Conservation (phyloP, 1,140 invertebrate genomes). For the Camponotus floridanus region DNA sequence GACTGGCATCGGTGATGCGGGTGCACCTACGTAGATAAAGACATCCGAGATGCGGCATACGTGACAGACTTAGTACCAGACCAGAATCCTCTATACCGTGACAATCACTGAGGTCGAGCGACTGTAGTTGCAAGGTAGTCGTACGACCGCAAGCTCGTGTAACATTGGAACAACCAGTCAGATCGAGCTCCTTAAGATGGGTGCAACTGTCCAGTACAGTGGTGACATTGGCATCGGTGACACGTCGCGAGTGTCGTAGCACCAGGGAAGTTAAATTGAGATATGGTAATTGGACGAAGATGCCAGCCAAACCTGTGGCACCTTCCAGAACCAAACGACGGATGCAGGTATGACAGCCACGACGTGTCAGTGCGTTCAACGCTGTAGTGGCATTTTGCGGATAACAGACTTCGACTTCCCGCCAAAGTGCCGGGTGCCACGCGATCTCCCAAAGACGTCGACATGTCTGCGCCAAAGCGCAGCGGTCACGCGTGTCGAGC, state of each 20-base stretch:
- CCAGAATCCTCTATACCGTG: slow-evolving; percentile 93
- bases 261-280: slow-evolving; percentile 79
- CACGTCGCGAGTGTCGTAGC: slow-evolving; percentile 77
- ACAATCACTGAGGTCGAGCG: slow-evolving; percentile 95
- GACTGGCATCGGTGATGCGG: slow-evolving; percentile 93
- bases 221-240: slow-evolving; percentile 76
- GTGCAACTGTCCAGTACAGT: slow-evolving; percentile 79
- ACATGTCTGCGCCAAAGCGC: slow-evolving; percentile 93
- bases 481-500: slow-evolving; percentile 92
- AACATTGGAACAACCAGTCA: slow-evolving; percentile 90
- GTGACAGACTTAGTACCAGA: slow-evolving; percentile 92
- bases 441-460: slow-evolving; percentile 93
- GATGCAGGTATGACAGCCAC: slow-evolving; percentile 85
- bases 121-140: slow-evolving; percentile 89
- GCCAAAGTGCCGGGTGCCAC: slow-evolving; percentile 93
- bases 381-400: slow-evolving; percentile 87
- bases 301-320: slow-evolving; percentile 91
- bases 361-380: slow-evolving; percentile 87
- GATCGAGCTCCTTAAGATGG: slow-evolving; percentile 87
- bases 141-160: slow-evolving; percentile 88
- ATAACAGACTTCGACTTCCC: slow-evolving; percentile 89
- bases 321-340: slow-evolving; percentile 91
- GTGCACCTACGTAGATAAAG: slow-evolving; percentile 95
- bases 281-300: slow-evolving; percentile 86
- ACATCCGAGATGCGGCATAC: slow-evolving; percentile 94